Conservation (phyloP, 2,797 vertebrate species). For the Cossypha polioptera region DNA sequence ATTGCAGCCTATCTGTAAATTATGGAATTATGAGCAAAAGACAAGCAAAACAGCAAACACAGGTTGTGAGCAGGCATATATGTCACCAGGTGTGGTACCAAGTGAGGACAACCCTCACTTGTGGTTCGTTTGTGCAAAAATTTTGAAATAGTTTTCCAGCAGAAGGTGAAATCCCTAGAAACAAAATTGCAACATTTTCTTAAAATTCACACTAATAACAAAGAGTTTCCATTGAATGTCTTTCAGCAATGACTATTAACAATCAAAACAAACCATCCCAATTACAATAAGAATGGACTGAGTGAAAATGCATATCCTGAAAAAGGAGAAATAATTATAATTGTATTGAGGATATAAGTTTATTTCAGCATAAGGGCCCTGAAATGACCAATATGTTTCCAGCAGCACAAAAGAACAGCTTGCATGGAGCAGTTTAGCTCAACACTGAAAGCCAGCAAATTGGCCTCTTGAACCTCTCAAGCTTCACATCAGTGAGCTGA, state of each 20-base stretch:
- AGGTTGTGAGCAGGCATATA: background rate
- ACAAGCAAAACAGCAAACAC: fast-evolving
- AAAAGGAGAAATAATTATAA: background rate
- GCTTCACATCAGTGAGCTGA: background rate
- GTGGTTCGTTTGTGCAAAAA: background rate
- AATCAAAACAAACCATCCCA: background rate
- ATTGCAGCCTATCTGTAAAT: background rate
- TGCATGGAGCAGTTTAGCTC: background rate
- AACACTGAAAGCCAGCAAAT: background rate
- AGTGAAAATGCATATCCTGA: background rate
- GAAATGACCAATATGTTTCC: background rate
- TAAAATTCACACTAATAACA: background rate
- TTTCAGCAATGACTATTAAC: background rate
- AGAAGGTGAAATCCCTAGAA: background rate
- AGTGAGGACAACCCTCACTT: background rate
- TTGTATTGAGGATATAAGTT: background rate
- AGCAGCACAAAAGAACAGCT: background rate
- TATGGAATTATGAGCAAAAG: background rate
- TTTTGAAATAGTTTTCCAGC: background rate
- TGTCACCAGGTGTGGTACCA: background rate
- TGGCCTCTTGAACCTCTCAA: background rate
- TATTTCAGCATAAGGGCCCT: background rate
- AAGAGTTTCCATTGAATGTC: background rate
- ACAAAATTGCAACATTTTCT: background rate
- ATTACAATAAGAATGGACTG: background rate